Evolutionary conservation across 2,888 invertebrate species (phyloP), one percentile per base, ranked within the genome.

Genomic region (Netelia melanura): DNA sequence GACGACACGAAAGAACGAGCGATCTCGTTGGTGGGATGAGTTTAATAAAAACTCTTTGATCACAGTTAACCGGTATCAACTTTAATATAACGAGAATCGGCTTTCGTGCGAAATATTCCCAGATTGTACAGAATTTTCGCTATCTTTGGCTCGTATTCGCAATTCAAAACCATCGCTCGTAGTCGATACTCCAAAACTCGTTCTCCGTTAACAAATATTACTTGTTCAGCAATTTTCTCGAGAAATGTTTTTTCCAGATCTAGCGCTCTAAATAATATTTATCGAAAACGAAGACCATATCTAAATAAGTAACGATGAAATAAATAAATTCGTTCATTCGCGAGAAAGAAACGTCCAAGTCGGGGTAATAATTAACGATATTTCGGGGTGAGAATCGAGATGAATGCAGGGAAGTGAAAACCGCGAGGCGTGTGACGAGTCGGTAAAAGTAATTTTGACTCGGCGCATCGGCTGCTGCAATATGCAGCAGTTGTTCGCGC

Each of bases 401-500:
- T 52, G 11, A 23, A 17, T 10, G 48, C 30, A 9, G 52, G 21
- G 14, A 21, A 5, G 38, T 8, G 10, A 23, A 44, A 74, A 38
- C 44, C 17, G n/a, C 23, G 64, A 14, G 23, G 2, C 54, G 62
- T 48, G 11, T 54, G 72, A 72, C 52, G 21, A 56, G 54, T 67
- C 77, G 48, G 17, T 68, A 48, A 84, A 77, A 81, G 77, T 84
- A 84, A 81, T 84, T 84, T 78, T 62, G 62, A 52, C 64, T 52
- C 48, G 71, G 43, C 64, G 65, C 71, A 62, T 52, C 17, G 65
- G 65, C 65, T 81, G 75, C 79, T 85, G 82, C 79, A 85, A 85
- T 85, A 85, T 85, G 79, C 85, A 85, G 79, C 58, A 85, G 85
- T 79, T 61, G 43, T 52, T 17, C 30, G 70, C 30, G 38, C 52